Conservation (phyloP, 2,888 invertebrate genomes). For the Odontocolon sp. region DNA sequence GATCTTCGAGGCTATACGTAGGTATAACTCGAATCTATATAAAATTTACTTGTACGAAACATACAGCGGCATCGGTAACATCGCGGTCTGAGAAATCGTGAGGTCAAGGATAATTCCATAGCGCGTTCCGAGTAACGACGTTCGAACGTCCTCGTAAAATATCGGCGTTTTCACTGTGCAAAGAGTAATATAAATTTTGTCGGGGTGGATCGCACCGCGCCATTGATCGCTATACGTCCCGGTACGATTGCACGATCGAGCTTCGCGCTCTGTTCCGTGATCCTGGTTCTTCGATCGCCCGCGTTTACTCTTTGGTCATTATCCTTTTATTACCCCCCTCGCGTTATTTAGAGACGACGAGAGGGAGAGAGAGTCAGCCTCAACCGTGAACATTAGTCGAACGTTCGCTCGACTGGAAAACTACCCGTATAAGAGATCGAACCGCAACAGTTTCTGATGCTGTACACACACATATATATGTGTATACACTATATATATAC, state of each 20-base stretch:
- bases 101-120: slow-evolving; percentile 75
- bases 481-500: slow-evolving; percentile 31
- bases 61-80: slow-evolving; percentile 32
- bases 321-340: slow-evolving; percentile 77
- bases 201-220: slow-evolving; percentile 52
- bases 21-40: slow-evolving; percentile 6
- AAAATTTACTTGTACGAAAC: slow-evolving; percentile 51
- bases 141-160: slow-evolving; percentile 73
- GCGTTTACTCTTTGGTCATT: slow-evolving; percentile 72
- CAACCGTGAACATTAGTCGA: slow-evolving; percentile 69
- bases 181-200: slow-evolving; percentile 61
- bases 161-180: slow-evolving; percentile 70
- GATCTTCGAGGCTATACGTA: neutral
- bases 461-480: too few species aligned
- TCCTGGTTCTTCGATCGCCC: too few species aligned
- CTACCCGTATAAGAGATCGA: slow-evolving; percentile 69
- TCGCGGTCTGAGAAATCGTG: slow-evolving; percentile 61
- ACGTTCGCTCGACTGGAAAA: slow-evolving; percentile 71
- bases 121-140: slow-evolving; percentile 73
- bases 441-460: slow-evolving; percentile 61
- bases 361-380: slow-evolving; percentile 19
- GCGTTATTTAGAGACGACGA: slow-evolving; percentile 75
- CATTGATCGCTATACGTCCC: slow-evolving; percentile 34
- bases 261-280: slow-evolving; percentile 34
- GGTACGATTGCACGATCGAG: slow-evolving; percentile 53